A percentile compares a stretch with the other conserved stretches of the same genome.
These are phyloP conservation scores for Lacerta agilis DNA, from an alignment of 2,797 vertebrate species.

Conservation along the genomic window DNA sequence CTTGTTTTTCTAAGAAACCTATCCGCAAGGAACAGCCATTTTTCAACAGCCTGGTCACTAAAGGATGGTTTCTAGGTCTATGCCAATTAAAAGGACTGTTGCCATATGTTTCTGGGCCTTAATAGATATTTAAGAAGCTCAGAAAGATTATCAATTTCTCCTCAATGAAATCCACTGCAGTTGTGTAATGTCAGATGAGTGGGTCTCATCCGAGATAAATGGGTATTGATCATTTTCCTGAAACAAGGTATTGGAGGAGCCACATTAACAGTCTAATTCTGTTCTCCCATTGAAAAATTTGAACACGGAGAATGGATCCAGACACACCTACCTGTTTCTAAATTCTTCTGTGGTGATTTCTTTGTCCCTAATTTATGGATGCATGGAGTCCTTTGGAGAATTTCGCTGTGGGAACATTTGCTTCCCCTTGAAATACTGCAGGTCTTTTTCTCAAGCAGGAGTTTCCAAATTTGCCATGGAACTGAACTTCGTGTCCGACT, in stretches of 20 bases:
- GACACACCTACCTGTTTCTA: too few species aligned
- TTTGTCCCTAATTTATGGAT: neutral
- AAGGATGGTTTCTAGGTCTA: neutral
- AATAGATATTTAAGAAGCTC: neutral
- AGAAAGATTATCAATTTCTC: neutral
- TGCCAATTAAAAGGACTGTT: neutral
- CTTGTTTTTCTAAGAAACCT: neutral
- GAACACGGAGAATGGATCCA: neutral
- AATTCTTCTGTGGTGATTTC: neutral
- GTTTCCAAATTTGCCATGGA: neutral
- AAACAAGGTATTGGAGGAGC: neutral
- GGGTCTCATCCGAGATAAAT: conserved; percentile 12
- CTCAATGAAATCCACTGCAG: conserved; percentile 19
- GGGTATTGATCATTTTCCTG: conserved; percentile 5
- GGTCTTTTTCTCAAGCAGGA: neutral
- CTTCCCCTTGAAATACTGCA: neutral
- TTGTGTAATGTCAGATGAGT: neutral
- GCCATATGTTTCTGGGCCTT: neutral
- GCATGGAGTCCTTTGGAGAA: neutral
- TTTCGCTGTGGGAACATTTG: neutral
- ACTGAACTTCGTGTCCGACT: neutral
- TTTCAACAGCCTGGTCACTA: too few species aligned
- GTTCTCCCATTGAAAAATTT: neutral
- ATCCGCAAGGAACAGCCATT: neutral
- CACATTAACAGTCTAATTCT: conserved; percentile 8